Percentiles rank a stretch among this genome's conserved stretches.
phyloP scores from a whole-genome alignment of 2,113 vertebrate genomes.

The Acrocephalus kingi region DNA sequence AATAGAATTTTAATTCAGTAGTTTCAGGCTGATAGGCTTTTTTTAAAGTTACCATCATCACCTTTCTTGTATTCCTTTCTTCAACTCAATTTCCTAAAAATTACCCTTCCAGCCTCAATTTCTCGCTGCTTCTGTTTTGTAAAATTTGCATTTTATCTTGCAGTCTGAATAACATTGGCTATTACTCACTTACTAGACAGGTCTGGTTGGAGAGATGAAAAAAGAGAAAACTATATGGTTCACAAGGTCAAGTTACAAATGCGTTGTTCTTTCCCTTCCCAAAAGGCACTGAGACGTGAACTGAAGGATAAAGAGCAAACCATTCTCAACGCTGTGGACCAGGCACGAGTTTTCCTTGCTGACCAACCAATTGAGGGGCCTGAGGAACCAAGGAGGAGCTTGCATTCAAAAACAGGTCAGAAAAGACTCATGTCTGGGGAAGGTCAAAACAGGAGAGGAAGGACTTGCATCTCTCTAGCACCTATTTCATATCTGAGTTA shows the following conservation, averaged over 20 bases:
- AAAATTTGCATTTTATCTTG: constrained; percentile 29
- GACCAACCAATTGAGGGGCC: constrained; percentile 96
- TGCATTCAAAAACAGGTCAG: constrained; percentile 89
- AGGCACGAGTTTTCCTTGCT: constrained; percentile 92
- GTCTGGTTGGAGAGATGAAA: not conserved
- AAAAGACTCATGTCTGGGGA: not conserved
- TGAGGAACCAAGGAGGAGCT: constrained; percentile 88
- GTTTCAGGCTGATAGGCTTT: not conserved
- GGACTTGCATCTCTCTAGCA: not conserved
- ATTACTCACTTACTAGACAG: not conserved
- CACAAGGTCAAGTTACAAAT: not conserved
- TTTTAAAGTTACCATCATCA: not conserved
- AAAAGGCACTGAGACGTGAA: constrained; percentile 85
- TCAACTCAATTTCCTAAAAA: not conserved
- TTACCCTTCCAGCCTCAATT: not conserved
- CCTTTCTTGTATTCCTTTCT: not conserved
- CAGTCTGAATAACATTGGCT: not conserved
- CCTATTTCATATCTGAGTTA: not conserved
- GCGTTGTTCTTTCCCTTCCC: constrained; percentile 34
- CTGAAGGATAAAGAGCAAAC: constrained; percentile 89
- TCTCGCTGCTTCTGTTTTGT: not conserved
- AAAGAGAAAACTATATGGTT: not conserved
- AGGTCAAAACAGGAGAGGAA: not conserved
- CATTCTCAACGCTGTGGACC: constrained; percentile 87
- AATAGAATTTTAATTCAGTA: not conserved